Evolutionary conservation across 2,888 invertebrate species (phyloP).

Genomic region (Mythimna impura): DNA sequence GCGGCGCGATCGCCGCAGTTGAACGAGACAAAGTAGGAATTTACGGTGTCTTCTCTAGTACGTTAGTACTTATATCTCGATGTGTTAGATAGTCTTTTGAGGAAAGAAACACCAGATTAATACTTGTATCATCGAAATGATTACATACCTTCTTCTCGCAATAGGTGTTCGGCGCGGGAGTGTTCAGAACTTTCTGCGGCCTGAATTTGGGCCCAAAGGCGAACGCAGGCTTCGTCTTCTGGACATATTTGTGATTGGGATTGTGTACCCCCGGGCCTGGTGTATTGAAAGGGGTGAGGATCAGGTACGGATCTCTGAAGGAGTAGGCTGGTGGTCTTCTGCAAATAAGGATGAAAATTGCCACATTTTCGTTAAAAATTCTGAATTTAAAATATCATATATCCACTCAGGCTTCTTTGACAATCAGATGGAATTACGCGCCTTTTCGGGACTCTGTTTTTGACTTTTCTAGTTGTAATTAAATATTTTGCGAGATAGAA

Average conservation of each 20-base stretch:
- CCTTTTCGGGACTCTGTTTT: too few relatives aligned
- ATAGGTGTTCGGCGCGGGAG: conserved; percentile 81
- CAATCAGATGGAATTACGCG: too few relatives aligned
- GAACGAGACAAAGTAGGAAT: too few relatives aligned
- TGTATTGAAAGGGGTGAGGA: conserved; percentile 50
- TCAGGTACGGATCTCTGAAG: conserved; percentile 64
- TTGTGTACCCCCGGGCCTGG: conserved; percentile 82
- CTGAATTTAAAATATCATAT: not conserved
- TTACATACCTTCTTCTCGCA: conserved; percentile 82
- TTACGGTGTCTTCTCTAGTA: too few relatives aligned
- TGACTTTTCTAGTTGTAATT: too few relatives aligned
- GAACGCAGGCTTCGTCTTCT: conserved; percentile 76
- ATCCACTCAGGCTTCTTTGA: too few relatives aligned
- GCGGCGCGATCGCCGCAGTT: too few relatives aligned
- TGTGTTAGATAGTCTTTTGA: too few relatives aligned
- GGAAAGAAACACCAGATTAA: not conserved
- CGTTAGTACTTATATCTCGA: too few relatives aligned
- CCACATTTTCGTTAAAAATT: not conserved
- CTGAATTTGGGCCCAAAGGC: conserved; percentile 76
- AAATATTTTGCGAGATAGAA: too few relatives aligned
- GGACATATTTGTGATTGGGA: conserved; percentile 77
- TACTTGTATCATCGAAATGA: not conserved
- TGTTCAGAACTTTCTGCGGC: conserved; percentile 42
- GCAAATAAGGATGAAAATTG: not conserved
- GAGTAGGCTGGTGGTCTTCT: conserved; percentile 78